phyloP scores from a whole-genome alignment of 2,888 invertebrate genomes.

The Lissonota sp. region DNA sequence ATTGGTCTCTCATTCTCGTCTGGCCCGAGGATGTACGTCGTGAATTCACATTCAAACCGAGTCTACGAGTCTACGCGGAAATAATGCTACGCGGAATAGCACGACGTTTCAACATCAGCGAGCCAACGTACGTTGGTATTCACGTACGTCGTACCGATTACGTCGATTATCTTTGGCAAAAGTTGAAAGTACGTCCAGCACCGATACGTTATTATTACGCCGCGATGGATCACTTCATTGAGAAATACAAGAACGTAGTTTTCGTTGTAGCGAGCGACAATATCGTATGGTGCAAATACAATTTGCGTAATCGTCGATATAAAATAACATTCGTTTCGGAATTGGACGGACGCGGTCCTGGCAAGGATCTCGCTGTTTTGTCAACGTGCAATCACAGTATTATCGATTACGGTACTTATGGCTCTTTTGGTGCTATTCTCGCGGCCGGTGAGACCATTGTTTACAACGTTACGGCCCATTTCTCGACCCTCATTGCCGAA shows the following conservation, averaged over 20 bases:
- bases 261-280: constrained; percentile 83
- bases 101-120: constrained; percentile 73
- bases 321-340: constrained; percentile 80
- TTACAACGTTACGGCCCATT: constrained; percentile 81
- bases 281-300: constrained; percentile 82
- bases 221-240: constrained; percentile 82
- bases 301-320: constrained; percentile 76
- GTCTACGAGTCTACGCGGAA: constrained; percentile 84
- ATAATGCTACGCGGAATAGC: constrained; percentile 81
- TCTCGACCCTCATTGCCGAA: constrained; percentile 81
- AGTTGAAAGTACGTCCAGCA: constrained; percentile 82
- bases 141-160: constrained; percentile 87
- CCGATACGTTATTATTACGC: constrained; percentile 80
- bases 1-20: constrained; percentile 85
- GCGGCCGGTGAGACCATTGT: constrained; percentile 83
- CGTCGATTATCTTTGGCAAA: constrained; percentile 85
- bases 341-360: constrained; percentile 77
- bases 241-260: constrained; percentile 80
- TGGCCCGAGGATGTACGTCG: constrained; percentile 86
- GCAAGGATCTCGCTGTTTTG: constrained; percentile 82
- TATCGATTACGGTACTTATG: constrained; percentile 83
- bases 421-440: constrained; percentile 82
- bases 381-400: constrained; percentile 84
- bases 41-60: constrained; percentile 85
- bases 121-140: constrained; percentile 84